Conservation (phyloP, 2,113 vertebrate species). For the Ceyx cyanopectus region DNA sequence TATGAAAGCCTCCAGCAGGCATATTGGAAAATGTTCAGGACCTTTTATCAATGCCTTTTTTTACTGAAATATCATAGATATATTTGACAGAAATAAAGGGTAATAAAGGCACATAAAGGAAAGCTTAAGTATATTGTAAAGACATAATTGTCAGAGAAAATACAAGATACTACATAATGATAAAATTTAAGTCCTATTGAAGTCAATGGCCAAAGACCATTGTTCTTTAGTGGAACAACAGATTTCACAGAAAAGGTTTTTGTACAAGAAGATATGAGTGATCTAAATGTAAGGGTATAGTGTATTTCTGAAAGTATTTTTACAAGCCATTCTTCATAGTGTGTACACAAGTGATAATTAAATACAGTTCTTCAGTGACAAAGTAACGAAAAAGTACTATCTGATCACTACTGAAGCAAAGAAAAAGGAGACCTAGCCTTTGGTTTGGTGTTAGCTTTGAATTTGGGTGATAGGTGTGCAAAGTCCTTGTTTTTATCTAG, state of each 20-base stretch:
- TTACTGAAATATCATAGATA: neutral
- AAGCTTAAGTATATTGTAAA: neutral
- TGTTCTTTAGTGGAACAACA: neutral
- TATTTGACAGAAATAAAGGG: neutral
- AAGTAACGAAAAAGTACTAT: neutral
- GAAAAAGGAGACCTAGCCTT: neutral
- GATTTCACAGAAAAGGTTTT: neutral
- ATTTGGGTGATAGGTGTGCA: neutral
- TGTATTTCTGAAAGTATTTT: neutral
- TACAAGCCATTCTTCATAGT: neutral
- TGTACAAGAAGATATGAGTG: neutral
- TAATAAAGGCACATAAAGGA: neutral
- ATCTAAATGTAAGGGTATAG: neutral
- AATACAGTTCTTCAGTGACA: neutral
- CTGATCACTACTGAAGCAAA: neutral
- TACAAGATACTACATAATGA: neutral
- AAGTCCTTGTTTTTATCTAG: neutral
- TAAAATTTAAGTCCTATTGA: neutral
- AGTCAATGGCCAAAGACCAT: neutral
- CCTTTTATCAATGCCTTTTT: neutral
- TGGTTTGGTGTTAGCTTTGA: neutral
- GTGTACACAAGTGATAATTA: neutral
- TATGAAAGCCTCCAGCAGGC: neutral
- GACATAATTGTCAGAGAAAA: neutral
- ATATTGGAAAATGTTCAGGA: neutral